phyloP scores from a whole-genome alignment of 2,113 vertebrate species.

The Cinclus mexicanus region DNA sequence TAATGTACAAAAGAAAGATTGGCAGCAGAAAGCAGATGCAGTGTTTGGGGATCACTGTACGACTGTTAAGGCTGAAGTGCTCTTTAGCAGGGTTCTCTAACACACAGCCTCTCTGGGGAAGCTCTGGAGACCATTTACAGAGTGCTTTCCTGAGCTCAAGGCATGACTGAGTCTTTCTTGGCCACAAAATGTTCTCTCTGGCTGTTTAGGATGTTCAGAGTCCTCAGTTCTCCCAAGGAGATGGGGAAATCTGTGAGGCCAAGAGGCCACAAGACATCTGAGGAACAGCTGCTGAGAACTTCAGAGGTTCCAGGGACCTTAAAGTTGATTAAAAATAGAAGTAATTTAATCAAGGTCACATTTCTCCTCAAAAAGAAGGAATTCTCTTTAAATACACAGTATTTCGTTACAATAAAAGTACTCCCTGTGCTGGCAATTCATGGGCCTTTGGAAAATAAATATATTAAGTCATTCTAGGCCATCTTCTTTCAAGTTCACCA shows the following conservation, averaged over 20 bases:
- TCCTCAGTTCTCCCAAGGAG: background rate
- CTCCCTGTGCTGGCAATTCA: background rate
- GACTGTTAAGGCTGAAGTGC: background rate
- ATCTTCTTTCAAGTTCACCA: background rate
- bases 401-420: constrained; percentile 12
- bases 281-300: constrained; percentile 62
- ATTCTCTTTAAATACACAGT: constrained; percentile 23
- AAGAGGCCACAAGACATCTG: constrained; percentile 40
- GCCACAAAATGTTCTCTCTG: background rate
- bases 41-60: background rate
- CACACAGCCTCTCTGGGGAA: background rate
- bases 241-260: constrained; percentile 25
- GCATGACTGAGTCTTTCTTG: background rate
- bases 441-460: background rate
- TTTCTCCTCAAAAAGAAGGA: constrained; percentile 21
- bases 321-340: constrained; percentile 64
- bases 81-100: background rate
- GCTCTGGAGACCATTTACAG: background rate
- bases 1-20: background rate
- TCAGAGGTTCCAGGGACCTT: constrained; percentile 24
- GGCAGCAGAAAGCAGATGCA: background rate
- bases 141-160: background rate
- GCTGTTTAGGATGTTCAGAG: background rate
- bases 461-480: background rate
- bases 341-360: constrained; percentile 50